Conservation (phyloP, 2,888 invertebrate species). For the Aquatica leii region DNA sequence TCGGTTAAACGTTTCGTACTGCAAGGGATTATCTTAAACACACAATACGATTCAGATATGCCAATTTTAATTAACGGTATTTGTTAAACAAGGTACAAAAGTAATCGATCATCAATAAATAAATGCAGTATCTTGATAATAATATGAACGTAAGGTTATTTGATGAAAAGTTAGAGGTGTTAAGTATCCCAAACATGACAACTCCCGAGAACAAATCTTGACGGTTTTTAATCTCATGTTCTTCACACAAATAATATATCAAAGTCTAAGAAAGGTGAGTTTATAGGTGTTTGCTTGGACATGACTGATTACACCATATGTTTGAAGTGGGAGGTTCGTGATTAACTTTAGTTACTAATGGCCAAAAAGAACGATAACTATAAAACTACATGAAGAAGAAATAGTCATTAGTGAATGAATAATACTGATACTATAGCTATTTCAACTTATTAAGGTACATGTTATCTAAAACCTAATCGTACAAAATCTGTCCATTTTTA, state of each 20-base stretch:
- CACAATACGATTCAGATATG: slow-evolving; percentile 4
- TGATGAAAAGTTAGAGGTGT: slow-evolving; percentile 48
- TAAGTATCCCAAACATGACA: slow-evolving; percentile 76
- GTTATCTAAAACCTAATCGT: not conserved
- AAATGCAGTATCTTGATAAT: slow-evolving; percentile 37
- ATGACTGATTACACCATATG: slow-evolving; percentile 56
- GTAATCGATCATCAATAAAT: slow-evolving; percentile 42
- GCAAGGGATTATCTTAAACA: not conserved
- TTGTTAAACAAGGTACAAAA: slow-evolving; percentile 19
- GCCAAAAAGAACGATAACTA: slow-evolving; percentile 32
- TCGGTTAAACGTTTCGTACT: not conserved
- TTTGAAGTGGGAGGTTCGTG: slow-evolving; percentile 49
- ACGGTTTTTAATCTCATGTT: slow-evolving; percentile 54
- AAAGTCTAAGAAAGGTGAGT: slow-evolving; percentile 54
- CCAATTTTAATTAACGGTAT: slow-evolving; percentile 19
- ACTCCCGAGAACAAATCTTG: slow-evolving; percentile 54
- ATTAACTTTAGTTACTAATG: slow-evolving; percentile 43
- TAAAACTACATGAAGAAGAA: slow-evolving; percentile 22
- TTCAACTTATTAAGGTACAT: slow-evolving; percentile 35
- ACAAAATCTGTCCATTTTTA: no score
- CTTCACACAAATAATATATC: slow-evolving; percentile 58
- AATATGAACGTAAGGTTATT: slow-evolving; percentile 36
- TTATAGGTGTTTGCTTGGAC: slow-evolving; percentile 55
- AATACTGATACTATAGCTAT: slow-evolving; percentile 55
- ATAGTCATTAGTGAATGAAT: slow-evolving; percentile 40